Evolutionary conservation across 1,140 invertebrate genomes (phyloP), one percentile per base, ranked within the genome.

Genomic region (Macrocentrus cingulum): DNA sequence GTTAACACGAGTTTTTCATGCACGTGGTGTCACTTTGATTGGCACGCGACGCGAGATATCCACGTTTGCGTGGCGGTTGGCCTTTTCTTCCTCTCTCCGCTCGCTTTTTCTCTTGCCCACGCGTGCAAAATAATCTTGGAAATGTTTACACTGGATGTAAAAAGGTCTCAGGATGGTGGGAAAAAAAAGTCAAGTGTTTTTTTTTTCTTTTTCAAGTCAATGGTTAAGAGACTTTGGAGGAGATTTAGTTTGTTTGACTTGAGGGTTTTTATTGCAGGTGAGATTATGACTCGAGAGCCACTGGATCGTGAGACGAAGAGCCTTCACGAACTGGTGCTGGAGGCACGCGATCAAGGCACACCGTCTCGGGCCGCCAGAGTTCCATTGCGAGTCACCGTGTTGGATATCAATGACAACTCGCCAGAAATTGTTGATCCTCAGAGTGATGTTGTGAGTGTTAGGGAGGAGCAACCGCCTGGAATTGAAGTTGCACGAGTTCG

Each of bases 391-490:
- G 84, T 97, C 0, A 80, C 82, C 56, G 87, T 93, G 2, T 83
- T 85, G 11, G 94, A 97, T 74, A 86, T 92, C 2, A 97, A 97
- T 74, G 94, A 97, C 77, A 96, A 97, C 79, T 83, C 88, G 6
- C 92, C 92, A 8, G 86, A 90, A 74, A 92, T 96, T 54, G 85
- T 93, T 23, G 91, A 94, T 75, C 92, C 91, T 4, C 86, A 90
- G 68, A 90, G 93, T 72, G 90, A 92, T 71, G 87, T 92, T 3
- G 87, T 95, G 1, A 91, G 91, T 65, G 90, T 95, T 7, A 83
- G 92, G 37, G 92, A 95, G 77, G 91, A 94, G 74, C 91, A 94
- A 64, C 89, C 91, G 22, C 84, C 89, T 7, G 90, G 90, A 9
- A 88, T 91, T 0, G 91, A 94, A 79, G 91, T 95, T 13, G 89